A percentile compares a stretch with the other conserved stretches of the same genome.
Evolutionary conservation across 2,888 invertebrate species (phyloP).

Genomic region (Pinctada fucata): DNA sequence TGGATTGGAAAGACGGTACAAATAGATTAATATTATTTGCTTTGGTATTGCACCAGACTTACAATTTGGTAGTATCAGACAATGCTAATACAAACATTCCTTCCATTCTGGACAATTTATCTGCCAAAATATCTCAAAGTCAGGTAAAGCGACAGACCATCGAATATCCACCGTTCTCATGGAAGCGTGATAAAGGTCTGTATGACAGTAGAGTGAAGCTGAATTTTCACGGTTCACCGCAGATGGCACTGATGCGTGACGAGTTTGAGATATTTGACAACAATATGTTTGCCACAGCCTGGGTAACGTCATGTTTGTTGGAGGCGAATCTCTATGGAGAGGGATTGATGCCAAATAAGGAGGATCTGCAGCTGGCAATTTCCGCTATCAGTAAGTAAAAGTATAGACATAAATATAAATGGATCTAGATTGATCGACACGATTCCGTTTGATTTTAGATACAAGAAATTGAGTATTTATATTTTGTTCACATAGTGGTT

Average conservation of each 20-base stretch:
- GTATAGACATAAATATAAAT: too few relatives aligned
- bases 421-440: too few relatives aligned
- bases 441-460: too few relatives aligned
- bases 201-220: slow-evolving; percentile 66
- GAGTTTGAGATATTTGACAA: slow-evolving; percentile 64
- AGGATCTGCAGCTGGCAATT: slow-evolving; percentile 43
- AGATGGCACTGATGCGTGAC: slow-evolving; percentile 58
- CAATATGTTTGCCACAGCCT: slow-evolving; percentile 71
- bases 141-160: slow-evolving; percentile 8
- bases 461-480: too few relatives aligned
- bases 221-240: slow-evolving; percentile 63
- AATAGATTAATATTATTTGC: too few relatives aligned
- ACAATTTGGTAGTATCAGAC: too few relatives aligned
- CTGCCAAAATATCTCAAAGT: not conserved
- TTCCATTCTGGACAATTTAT: too few relatives aligned
- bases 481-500: too few relatives aligned
- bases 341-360: slow-evolving; percentile 42
- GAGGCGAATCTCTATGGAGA: slow-evolving; percentile 61
- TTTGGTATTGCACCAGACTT: too few relatives aligned
- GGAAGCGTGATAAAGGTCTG: slow-evolving; percentile 62
- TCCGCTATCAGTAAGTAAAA: slow-evolving; percentile 41
- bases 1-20: too few relatives aligned
- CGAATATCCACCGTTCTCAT: slow-evolving; percentile 48
- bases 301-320: slow-evolving; percentile 64
- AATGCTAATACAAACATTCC: too few relatives aligned